A percentile compares a stretch with the other conserved stretches of the same genome.
phyloP scores from a whole-genome alignment of 2,113 vertebrate species.

The Carassius auratus region DNA sequence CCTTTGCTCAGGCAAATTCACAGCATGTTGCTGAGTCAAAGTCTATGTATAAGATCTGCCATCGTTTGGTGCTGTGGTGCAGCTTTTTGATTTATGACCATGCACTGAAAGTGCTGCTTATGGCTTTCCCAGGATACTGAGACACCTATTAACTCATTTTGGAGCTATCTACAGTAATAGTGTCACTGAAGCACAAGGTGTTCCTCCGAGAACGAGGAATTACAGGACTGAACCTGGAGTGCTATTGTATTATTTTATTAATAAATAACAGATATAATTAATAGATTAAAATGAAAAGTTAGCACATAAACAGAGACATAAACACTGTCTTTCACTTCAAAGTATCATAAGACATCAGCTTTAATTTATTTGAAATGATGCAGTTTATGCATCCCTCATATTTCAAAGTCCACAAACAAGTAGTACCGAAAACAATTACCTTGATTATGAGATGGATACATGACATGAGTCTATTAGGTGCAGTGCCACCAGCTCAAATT shows the following conservation, averaged over 20 bases:
- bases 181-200: neutral
- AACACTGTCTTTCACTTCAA: neutral
- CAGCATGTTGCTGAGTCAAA: conserved; percentile 54
- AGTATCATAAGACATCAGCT: conserved; percentile 2
- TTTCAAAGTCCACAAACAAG: neutral
- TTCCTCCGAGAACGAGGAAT: neutral
- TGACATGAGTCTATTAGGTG: neutral
- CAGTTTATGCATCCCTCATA: neutral
- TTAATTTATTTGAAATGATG: conserved; percentile 3
- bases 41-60: conserved; percentile 12
- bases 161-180: conserved; percentile 11
- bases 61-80: neutral
- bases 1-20: conserved; percentile 24
- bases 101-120: conserved; percentile 12
- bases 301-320: neutral
- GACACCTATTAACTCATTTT: conserved; percentile 30
- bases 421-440: neutral
- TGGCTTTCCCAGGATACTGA: conserved; percentile 29
- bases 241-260: neutral
- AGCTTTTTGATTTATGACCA: conserved; percentile 42
- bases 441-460: neutral
- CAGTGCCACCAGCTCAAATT: neutral
- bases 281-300: neutral
- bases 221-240: neutral
- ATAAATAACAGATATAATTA: neutral